Conservation (phyloP, 1,140 invertebrate species). For the Coenobita brevimanus region DNA sequence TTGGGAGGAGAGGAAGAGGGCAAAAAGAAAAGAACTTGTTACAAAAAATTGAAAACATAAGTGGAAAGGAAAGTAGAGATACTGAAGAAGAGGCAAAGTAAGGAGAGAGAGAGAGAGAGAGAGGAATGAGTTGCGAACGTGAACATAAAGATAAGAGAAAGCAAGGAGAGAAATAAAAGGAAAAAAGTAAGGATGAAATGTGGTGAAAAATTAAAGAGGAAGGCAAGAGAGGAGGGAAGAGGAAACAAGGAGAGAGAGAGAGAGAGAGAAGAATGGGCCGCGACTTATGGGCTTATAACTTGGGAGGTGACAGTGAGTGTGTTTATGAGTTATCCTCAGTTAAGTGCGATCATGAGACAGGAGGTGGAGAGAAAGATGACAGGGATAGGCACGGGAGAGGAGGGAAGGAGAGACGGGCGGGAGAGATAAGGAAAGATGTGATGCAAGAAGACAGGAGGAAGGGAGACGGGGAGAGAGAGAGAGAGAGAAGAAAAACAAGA, state of each 20-base stretch:
- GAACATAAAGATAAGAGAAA: no score
- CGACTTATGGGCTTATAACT: conserved; percentile 25
- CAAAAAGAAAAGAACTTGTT: no score
- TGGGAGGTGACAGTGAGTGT: conserved; percentile 22
- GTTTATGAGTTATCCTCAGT: conserved; percentile 31
- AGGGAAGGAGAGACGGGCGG: background rate
- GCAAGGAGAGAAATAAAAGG: no score
- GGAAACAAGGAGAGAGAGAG: background rate
- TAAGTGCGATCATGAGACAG: background rate
- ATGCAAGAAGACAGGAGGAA: no score
- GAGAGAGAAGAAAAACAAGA: no score
- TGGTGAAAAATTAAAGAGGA: background rate
- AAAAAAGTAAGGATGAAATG: background rate
- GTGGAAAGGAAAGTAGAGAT: no score
- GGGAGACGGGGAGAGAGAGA: no score
- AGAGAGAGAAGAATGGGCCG: background rate
- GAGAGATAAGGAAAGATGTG: background rate
- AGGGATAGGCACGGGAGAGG: background rate
- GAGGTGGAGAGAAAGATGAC: background rate
- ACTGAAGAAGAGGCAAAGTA: no score
- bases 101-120: no score
- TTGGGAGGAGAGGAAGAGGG: no score
- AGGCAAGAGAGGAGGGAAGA: background rate
- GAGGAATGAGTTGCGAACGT: no score
- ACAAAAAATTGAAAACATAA: no score